Base-by-base conservation (phyloP, 1,140 invertebrate genomes). In the Drosophila varians region DNA sequence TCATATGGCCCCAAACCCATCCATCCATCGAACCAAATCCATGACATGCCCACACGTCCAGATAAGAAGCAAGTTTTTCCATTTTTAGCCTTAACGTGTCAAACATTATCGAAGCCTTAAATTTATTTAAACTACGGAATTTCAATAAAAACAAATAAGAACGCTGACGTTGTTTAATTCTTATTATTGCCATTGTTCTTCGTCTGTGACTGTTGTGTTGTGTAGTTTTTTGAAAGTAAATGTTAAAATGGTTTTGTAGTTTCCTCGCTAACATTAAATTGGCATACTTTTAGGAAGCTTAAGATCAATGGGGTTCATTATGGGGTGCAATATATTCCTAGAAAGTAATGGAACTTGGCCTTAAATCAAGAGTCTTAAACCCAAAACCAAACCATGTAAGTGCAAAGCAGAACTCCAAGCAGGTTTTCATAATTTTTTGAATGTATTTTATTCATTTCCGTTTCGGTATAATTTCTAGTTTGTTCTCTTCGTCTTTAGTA, bases 381-480 rank as follows among this genome's bases (percentile, higher is more conserved):
- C 4, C 21, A 21, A n/a, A 16, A 21, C 7, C 18, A 6, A n/a
- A 31, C 28, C 28, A 31, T 11, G 28, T 31, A 31, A 31, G 28
- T 31, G 2, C 9, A 31, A 0, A 31, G 3, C 28, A 31, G 28
- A 2, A 28, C 9, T 31, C n/a, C n/a, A n/a, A n/a, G n/a, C n/a
- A n/a, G n/a, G n/a, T n/a, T n/a, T n/a, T n/a, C n/a, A n/a, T 31
- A 71, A 56, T 90, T 89, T 80, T 80, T 80, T 88, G 66, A 66
- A 82, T 87, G 82, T 86, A 87, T 82, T 90, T 82, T 89, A 86
- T 90, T 90, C 84, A 90, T 89, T 90, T 90, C 88, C 83, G 82
- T 86, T 90, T 90, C 88, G 88, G 83, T 90, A 88, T 90, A 90
- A 90, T 88, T 90, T 90, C 83, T 90, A 90, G 89, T 90, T 90